Percentiles rank a stretch among this genome's conserved stretches.
These are phyloP conservation scores for Cherax quadricarinatus DNA, from an alignment of 1,140 invertebrate species.

Conservation along the genomic window DNA sequence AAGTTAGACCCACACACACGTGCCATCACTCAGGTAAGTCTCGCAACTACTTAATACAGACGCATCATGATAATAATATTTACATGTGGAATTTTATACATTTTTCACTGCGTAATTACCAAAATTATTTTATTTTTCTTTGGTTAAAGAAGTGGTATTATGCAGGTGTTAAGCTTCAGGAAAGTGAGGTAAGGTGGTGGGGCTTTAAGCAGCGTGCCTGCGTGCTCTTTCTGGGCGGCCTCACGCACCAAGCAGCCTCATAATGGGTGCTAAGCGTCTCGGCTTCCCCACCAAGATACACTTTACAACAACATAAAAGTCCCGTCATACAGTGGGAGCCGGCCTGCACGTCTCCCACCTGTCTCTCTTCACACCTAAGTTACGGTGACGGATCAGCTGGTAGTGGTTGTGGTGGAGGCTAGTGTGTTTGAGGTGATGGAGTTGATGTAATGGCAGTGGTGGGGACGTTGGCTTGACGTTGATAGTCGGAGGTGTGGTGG, in stretches of 20 bases:
- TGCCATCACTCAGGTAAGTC: too few relatives aligned
- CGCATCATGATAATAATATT: too few relatives aligned
- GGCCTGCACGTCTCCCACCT: background rate
- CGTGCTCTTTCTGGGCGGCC: background rate
- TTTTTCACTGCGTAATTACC: too few relatives aligned
- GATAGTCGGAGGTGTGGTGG: background rate
- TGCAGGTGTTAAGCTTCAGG: too few relatives aligned
- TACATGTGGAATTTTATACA: too few relatives aligned
- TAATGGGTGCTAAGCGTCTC: background rate
- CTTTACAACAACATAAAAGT: conserved; percentile 18
- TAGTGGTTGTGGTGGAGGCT: background rate
- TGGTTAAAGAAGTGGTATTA: too few relatives aligned
- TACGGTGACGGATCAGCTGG: conserved; percentile 2
- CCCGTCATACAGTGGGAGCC: background rate
- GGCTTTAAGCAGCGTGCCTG: background rate
- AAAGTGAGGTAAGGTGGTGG: too few relatives aligned
- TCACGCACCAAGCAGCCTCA: conserved; percentile 14
- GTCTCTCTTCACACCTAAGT: background rate
- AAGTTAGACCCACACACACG: too few relatives aligned
- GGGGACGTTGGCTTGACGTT: background rate
- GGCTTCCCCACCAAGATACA: background rate
- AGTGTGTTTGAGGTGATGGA: background rate
- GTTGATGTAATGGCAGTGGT: background rate
- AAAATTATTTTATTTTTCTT: too few relatives aligned
- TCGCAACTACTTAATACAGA: too few relatives aligned